Conservation (phyloP, 2,113 vertebrate species). For the Stigmatopora nigra region DNA sequence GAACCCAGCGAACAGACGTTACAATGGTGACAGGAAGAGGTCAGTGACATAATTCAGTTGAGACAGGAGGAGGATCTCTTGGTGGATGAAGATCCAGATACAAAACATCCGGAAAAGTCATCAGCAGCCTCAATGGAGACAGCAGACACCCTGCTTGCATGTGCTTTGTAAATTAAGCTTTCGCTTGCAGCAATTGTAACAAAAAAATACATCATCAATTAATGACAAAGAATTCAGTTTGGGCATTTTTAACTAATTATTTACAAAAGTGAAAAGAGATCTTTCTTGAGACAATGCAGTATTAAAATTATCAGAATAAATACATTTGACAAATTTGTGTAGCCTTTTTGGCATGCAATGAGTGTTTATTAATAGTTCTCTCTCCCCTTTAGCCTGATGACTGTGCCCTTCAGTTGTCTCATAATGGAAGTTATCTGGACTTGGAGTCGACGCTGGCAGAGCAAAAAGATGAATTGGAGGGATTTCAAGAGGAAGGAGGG, state of each 20-base stretch:
- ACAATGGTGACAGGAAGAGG: not conserved
- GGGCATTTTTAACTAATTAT: not conserved
- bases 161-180: not conserved
- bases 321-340: too few relatives aligned
- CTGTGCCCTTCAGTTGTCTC: slow-evolving; percentile 89
- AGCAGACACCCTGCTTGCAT: not conserved
- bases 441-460: slow-evolving; percentile 91
- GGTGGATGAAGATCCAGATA: not conserved
- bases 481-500: slow-evolving; percentile 93
- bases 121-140: not conserved
- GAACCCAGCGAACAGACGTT: not conserved
- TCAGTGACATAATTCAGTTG: slow-evolving; percentile 1
- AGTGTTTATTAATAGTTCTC: not conserved
- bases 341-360: too few relatives aligned
- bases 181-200: not conserved
- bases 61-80: not conserved
- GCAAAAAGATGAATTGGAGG: slow-evolving; percentile 89
- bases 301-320: not conserved
- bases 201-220: not conserved
- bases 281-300: too few relatives aligned
- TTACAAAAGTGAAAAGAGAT: not conserved
- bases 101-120: slow-evolving; percentile 1
- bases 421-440: slow-evolving; percentile 94
- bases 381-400: slow-evolving; percentile 79
- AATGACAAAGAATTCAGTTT: not conserved